These are phyloP conservation scores for Sycophila sp. DNA, from an alignment of 1,140 invertebrate genomes.

Conservation along the genomic window DNA sequence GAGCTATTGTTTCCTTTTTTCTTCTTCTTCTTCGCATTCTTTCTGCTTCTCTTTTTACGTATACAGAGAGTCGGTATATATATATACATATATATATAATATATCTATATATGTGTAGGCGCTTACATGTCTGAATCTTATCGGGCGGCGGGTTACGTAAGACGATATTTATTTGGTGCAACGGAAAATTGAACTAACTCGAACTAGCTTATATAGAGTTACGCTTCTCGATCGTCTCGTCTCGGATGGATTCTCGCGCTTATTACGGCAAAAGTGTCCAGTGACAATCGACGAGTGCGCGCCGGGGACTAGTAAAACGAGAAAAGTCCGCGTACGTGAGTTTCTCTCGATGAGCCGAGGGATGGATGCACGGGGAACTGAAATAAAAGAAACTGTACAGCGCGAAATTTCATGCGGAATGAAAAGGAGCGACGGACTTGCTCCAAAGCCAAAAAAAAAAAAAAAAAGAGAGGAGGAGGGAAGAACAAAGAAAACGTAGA, in stretches of 20 bases:
- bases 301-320: neutral
- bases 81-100: too few species aligned
- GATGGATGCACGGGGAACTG: too few species aligned
- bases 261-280: neutral
- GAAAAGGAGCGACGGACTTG: too few species aligned
- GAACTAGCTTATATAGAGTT: neutral
- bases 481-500: neutral
- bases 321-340: neutral
- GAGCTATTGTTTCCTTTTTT: too few species aligned
- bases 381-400: too few species aligned
- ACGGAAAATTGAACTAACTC: too few species aligned
- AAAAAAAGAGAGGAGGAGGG: neutral
- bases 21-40: neutral
- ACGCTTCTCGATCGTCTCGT: neutral
- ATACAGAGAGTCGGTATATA: too few species aligned
- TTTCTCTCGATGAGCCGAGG: too few species aligned
- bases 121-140: too few species aligned
- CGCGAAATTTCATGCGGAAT: too few species aligned
- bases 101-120: too few species aligned
- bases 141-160: conserved; percentile 11
- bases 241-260: neutral
- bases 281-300: too few species aligned
- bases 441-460: neutral
- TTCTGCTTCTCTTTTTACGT: neutral
- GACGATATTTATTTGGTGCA: conserved; percentile 13